Evolutionary conservation across 2,113 vertebrate species (phyloP).

Genomic region (Camelus bactrianus): DNA sequence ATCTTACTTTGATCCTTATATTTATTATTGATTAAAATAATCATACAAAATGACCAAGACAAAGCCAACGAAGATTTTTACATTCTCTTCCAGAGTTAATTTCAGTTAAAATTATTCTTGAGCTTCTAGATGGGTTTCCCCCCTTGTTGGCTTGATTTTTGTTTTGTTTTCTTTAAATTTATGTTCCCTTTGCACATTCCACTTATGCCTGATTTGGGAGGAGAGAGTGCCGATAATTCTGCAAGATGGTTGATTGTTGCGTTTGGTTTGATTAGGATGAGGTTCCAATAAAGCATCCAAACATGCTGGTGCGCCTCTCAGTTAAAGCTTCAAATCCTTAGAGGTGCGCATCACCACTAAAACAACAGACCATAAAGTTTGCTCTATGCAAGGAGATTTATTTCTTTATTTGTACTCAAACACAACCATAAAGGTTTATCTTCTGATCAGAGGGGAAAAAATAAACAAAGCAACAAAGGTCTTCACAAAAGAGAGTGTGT

Average conservation of each 20-base stretch:
- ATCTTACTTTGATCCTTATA: not conserved
- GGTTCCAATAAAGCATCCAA: not conserved
- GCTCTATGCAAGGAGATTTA: slow-evolving; percentile 76
- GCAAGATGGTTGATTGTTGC: slow-evolving; percentile 61
- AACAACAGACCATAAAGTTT: slow-evolving; percentile 71
- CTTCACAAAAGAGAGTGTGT: slow-evolving; percentile 59
- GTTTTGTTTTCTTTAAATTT: slow-evolving; percentile 64
- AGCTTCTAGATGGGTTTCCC: not conserved
- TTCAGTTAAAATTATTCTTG: slow-evolving; percentile 39
- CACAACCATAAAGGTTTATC: slow-evolving; percentile 78
- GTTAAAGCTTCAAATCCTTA: slow-evolving; percentile 64
- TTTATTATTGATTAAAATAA: not conserved
- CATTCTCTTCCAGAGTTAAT: not conserved
- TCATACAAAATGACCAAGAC: not conserved
- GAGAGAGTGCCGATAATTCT: slow-evolving; percentile 10
- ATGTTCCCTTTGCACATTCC: slow-evolving; percentile 35
- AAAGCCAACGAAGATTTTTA: slow-evolving; percentile 16
- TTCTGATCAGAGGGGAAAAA: slow-evolving; percentile 69
- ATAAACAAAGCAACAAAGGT: slow-evolving; percentile 71
- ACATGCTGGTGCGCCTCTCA: not conserved
- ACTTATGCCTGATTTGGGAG: slow-evolving; percentile 57
- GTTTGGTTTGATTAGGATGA: slow-evolving; percentile 52
- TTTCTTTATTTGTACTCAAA: slow-evolving; percentile 79
- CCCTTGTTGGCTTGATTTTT: slow-evolving; percentile 2
- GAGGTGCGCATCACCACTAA: slow-evolving; percentile 55